Evolutionary conservation across 2,113 vertebrate species (phyloP), one percentile per base, ranked within the genome.

Genomic region (Lepus timidus): DNA sequence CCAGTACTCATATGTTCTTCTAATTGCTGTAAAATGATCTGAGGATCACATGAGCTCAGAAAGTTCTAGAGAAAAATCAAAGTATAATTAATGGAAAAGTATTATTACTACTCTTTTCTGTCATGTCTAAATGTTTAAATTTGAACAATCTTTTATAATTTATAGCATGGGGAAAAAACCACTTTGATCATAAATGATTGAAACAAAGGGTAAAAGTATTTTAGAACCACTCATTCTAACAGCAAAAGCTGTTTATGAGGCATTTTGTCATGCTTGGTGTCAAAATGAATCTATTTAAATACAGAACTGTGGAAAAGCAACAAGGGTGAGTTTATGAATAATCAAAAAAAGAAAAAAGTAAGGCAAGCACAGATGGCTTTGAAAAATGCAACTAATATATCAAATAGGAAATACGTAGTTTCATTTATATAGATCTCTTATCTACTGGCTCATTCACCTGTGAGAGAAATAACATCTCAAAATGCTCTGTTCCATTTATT

Each of bases 1-100:
- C 99, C 99, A 0, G 98, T 98, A 85, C 87, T 98, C 99, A 99
- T 99, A 20, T 98, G 98, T 5, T 99, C 98, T 9, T 99, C 99
- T 83, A 98, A 97, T 95, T 99, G 99, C 29, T 99, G 98, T 67
- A 99, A 98, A 78, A 99, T 97, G 6, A 95, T 75, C 33, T 98
- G 97, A 0, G 97, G 98, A 85, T 99, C 98, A 75, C 98, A 99
- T 0, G 98, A 98, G 0, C 97, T 98, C 94, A 99, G 98, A 89
- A 99, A 99, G 89, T 97, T 98, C 99, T 99, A 64, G 75, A 51
- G 82, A 80, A 95, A 90, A 86, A 58, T 25, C 6, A 29, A 65
- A 52, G n/a, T 31, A 36, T 12, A 64, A 64, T 36, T 88, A 64
- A 58, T 51, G 0, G 81, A 92, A 65, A 94, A 80, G n/a, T 44